These are phyloP conservation scores for Argopecten irradians DNA, from an alignment of 1,140 invertebrate species.

Conservation along the genomic window DNA sequence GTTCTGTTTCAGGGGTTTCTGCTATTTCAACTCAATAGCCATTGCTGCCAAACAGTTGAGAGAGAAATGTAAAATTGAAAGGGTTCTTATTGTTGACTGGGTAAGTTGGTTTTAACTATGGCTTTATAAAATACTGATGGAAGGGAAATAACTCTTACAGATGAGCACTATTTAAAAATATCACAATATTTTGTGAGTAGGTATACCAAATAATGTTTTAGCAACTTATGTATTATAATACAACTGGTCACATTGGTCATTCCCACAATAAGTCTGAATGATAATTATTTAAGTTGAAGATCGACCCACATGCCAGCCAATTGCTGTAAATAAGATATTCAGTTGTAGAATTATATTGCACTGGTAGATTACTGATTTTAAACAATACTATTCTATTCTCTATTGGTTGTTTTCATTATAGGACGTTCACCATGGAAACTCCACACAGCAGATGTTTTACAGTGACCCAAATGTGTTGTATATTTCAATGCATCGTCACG, in stretches of 20 bases:
- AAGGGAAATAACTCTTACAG: conserved; percentile 7
- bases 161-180: too few species aligned
- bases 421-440: conserved; percentile 99
- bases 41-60: conserved; percentile 94
- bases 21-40: conserved; percentile 99
- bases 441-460: conserved; percentile 99
- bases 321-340: too few species aligned
- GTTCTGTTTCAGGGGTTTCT: conserved; percentile 87
- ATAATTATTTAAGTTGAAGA: too few species aligned
- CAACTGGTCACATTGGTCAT: too few species aligned
- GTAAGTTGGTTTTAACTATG: conserved; percentile 72
- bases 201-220: too few species aligned
- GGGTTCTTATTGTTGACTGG: conserved; percentile 98
- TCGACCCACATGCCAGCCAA: too few species aligned
- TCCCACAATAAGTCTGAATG: too few species aligned
- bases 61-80: conserved; percentile 88
- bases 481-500: conserved; percentile 98
- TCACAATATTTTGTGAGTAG: too few species aligned
- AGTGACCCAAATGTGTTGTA: conserved; percentile 96
- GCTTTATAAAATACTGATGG: neutral
- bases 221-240: too few species aligned
- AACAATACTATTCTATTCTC: neutral
- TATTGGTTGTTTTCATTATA: conserved; percentile 71
- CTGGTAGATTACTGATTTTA: too few species aligned
- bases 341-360: too few species aligned